phyloP scores from a whole-genome alignment of 1,140 invertebrate species.

The Zophobas morio region DNA sequence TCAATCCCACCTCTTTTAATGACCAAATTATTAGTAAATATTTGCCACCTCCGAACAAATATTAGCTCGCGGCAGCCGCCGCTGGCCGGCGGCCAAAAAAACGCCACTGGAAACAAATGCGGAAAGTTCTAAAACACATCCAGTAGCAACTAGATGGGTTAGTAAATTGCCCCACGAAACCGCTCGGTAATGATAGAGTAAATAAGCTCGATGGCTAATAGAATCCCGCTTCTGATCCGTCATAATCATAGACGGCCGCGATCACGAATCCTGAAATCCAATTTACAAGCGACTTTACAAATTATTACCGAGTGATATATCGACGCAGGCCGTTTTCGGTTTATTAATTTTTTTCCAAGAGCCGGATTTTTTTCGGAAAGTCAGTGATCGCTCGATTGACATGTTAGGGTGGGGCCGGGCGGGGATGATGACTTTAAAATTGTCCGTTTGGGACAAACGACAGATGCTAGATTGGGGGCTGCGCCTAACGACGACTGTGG shows the following conservation, averaged over 20 bases:
- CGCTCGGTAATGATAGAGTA: slow-evolving; percentile 58
- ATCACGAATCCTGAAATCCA: slow-evolving; percentile 50
- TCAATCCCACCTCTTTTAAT: no score
- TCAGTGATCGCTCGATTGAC: neutral
- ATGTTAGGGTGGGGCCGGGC: neutral
- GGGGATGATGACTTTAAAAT: neutral
- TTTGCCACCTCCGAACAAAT: no score
- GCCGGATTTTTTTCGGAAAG: slow-evolving; percentile 26
- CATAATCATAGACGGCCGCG: slow-evolving; percentile 52
- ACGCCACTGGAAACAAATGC: neutral
- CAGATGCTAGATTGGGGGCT: no score
- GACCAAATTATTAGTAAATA: no score
- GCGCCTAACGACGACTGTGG: no score
- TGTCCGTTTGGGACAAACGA: neutral
- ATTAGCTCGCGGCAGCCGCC: neutral
- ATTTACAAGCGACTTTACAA: slow-evolving; percentile 49
- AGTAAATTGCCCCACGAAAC: slow-evolving; percentile 58
- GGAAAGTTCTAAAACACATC: slow-evolving; percentile 26
- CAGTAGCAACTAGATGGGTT: slow-evolving; percentile 58
- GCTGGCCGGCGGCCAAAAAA: neutral
- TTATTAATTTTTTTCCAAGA: slow-evolving; percentile 5
- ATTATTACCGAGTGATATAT: slow-evolving; percentile 44
- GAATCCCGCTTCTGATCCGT: slow-evolving; percentile 54
- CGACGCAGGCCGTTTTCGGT: slow-evolving; percentile 14
- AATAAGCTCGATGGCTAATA: slow-evolving; percentile 50